Evolutionary conservation across 2,888 invertebrate genomes (phyloP).

Genomic region (Dynastes grantii): DNA sequence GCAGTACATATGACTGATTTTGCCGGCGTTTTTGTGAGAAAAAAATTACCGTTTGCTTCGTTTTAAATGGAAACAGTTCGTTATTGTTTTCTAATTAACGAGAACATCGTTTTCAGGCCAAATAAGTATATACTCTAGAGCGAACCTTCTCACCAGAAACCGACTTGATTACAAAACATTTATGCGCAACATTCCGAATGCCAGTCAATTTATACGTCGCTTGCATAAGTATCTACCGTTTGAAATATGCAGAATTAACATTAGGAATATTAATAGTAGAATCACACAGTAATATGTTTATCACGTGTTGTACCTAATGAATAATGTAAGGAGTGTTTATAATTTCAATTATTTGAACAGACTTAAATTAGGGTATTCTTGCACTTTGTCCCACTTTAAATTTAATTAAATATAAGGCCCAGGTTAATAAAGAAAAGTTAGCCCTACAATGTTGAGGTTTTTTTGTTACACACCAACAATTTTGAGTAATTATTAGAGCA

Average conservation of each 20-base stretch:
- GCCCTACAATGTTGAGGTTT: too few relatives aligned
- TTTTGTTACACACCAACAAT: too few relatives aligned
- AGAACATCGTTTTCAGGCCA: not conserved
- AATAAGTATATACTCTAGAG: not conserved
- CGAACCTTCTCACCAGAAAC: slow-evolving; percentile 10
- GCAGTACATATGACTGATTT: slow-evolving; percentile 34
- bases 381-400: too few relatives aligned
- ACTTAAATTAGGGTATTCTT: not conserved
- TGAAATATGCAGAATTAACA: too few relatives aligned
- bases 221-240: not conserved
- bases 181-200: not conserved
- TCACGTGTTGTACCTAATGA: not conserved
- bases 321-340: not conserved
- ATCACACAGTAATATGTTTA: not conserved
- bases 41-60: slow-evolving; percentile 1
- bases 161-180: not conserved
- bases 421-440: too few relatives aligned
- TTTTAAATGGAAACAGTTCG: slow-evolving; percentile 28
- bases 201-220: not conserved
- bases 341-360: not conserved
- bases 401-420: too few relatives aligned
- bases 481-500: too few relatives aligned
- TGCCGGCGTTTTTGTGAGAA: slow-evolving; percentile 4
- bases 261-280: too few relatives aligned
- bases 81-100: slow-evolving; percentile 36